Conservation (phyloP, 2,113 vertebrate genomes). For the Neofelis nebulosa region DNA sequence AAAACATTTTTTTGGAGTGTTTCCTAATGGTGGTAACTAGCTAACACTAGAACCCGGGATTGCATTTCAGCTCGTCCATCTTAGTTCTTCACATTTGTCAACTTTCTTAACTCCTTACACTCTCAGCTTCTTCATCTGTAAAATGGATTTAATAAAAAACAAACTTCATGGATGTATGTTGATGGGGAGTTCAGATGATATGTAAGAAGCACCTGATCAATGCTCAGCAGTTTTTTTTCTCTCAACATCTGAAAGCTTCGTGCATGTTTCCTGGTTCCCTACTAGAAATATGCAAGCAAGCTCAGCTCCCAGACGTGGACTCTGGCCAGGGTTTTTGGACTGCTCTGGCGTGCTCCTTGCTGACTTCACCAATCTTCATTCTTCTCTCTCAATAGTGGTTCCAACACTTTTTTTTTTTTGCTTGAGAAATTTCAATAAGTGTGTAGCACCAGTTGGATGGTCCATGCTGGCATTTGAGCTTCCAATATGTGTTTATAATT, state of each 20-base stretch:
- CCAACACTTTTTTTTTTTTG: not conserved
- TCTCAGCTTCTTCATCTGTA: constrained; percentile 2
- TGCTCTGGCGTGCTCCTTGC: not conserved
- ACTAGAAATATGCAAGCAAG: not conserved
- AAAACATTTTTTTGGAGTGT: not conserved
- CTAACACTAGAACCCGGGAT: not conserved
- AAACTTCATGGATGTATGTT: not conserved
- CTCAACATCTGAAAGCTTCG: not conserved
- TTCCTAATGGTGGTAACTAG: not conserved
- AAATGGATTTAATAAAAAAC: not conserved
- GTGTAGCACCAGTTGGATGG: not conserved
- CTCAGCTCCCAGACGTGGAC: not conserved
- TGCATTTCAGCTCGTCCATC: not conserved
- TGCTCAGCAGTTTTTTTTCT: not conserved
- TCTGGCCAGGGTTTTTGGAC: not conserved
- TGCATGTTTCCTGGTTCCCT: not conserved
- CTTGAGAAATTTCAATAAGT: not conserved
- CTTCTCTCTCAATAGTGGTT: not conserved
- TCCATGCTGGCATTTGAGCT: constrained; percentile 30
- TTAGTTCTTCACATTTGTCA: not conserved
- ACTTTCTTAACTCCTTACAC: not conserved
- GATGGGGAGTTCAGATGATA: not conserved
- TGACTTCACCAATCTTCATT: not conserved
- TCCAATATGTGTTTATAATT: constrained; percentile 79
- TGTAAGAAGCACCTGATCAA: not conserved